A percentile compares a stretch with the other conserved stretches of the same genome.
These are phyloP conservation scores for Drosophila austrosaltans DNA, from an alignment of 2,888 invertebrate species.

Conservation along the genomic window DNA sequence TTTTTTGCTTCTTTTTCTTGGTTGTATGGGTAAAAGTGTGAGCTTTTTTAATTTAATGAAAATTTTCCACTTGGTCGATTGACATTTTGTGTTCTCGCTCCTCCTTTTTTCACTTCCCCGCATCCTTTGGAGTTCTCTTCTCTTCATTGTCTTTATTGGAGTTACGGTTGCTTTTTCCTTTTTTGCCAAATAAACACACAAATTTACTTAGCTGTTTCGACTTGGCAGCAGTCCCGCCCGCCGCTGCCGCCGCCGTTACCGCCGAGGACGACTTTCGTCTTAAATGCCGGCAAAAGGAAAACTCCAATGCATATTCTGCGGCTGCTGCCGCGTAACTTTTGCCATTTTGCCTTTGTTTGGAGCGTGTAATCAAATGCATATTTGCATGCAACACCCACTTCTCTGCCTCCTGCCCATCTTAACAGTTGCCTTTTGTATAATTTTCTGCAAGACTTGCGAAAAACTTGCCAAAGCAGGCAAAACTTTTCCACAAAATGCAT, in stretches of 20 bases:
- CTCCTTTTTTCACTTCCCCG: constrained; percentile 40
- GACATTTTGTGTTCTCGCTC: constrained; percentile 75
- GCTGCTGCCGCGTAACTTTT: constrained; percentile 54
- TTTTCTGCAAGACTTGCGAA: constrained; percentile 78
- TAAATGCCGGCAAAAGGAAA: constrained; percentile 56
- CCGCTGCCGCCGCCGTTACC: not conserved
- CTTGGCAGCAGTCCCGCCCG: not conserved
- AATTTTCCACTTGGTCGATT: constrained; percentile 83
- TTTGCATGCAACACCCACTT: constrained; percentile 66
- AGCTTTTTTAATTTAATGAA: constrained; percentile 82
- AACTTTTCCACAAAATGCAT: constrained; percentile 61
- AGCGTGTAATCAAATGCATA: constrained; percentile 78
- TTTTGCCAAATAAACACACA: constrained; percentile 73
- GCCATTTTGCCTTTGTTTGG: constrained; percentile 73
- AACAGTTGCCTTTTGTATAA: constrained; percentile 69
- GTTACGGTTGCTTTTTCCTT: constrained; percentile 68
- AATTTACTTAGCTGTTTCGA: constrained; percentile 65
- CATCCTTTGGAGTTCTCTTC: not conserved
- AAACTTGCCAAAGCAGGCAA: constrained; percentile 74
- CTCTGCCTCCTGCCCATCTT: not conserved
- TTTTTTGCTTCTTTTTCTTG: constrained; percentile 26
- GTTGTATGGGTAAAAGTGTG: constrained; percentile 63
- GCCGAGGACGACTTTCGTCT: constrained; percentile 45
- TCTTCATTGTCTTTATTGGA: constrained; percentile 10
- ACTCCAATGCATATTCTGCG: constrained; percentile 63